Evolutionary conservation across 2,113 vertebrate species (phyloP).

Genomic region (Alligator mississippiensis): DNA sequence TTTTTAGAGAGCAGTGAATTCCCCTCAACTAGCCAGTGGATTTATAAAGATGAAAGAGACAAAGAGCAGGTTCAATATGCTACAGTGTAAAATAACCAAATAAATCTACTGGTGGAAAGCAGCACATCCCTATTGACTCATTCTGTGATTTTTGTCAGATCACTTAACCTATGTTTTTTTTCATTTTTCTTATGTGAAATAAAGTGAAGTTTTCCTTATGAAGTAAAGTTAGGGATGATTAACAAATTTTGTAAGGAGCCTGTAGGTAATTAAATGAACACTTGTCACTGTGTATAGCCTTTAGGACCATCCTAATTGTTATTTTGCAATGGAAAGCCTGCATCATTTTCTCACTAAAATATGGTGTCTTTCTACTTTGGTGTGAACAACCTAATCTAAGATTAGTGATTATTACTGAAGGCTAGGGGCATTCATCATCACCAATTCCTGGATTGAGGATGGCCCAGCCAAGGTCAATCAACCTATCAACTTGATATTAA

Average conservation of each 20-base stretch:
- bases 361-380: background rate
- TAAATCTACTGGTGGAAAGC: background rate
- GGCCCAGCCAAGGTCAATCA: no score
- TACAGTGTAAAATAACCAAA: background rate
- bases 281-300: background rate
- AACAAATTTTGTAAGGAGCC: background rate
- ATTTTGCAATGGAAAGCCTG: background rate
- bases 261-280: background rate
- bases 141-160: background rate
- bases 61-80: background rate
- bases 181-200: background rate
- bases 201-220: background rate
- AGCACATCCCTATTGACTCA: background rate
- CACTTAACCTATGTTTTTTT: background rate
- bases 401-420: background rate
- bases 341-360: background rate
- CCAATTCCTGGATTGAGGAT: no score
- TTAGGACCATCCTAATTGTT: background rate
- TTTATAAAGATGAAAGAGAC: background rate
- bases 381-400: background rate
- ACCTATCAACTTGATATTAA: no score
- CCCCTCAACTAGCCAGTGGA: background rate
- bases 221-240: background rate
- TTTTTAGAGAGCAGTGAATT: constrained; percentile 29
- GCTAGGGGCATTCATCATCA: background rate